phyloP scores from a whole-genome alignment of 1,140 invertebrate genomes.

The Zaprionus taronus region DNA sequence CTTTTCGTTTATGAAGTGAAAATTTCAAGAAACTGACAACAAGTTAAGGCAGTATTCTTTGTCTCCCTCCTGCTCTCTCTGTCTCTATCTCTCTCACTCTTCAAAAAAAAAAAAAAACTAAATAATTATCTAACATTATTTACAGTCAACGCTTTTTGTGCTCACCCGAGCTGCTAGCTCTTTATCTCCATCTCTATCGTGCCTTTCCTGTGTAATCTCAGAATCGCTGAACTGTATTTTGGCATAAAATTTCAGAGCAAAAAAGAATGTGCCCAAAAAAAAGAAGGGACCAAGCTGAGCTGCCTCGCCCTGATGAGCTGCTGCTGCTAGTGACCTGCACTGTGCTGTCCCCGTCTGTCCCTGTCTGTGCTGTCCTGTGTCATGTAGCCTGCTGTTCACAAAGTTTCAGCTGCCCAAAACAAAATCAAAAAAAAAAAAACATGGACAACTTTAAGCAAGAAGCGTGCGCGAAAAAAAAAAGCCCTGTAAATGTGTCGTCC shows the following conservation, averaged over 20 bases:
- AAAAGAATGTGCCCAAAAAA: constrained; percentile 17
- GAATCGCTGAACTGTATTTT: constrained; percentile 78
- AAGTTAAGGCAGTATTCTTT: constrained; percentile 14
- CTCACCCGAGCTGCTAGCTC: neutral
- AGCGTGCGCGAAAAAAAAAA: constrained; percentile 14
- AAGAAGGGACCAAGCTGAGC: neutral
- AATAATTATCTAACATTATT: constrained; percentile 82
- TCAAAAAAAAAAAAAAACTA: constrained; percentile 55
- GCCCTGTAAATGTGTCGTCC: constrained; percentile 31
- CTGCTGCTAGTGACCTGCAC: neutral
- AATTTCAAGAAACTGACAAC: constrained; percentile 56
- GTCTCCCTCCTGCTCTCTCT: neutral
- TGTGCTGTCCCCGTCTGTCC: neutral
- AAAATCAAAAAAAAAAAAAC: constrained; percentile 8
- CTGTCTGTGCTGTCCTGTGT: neutral
- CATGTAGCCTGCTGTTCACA: neutral
- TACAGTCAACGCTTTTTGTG: constrained; percentile 74
- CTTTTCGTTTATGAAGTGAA: constrained; percentile 49
- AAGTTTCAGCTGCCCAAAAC: constrained; percentile 1
- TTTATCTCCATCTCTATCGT: neutral
- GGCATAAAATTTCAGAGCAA: constrained; percentile 76
- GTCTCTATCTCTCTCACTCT: neutral
- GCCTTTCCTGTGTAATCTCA: constrained; percentile 54
- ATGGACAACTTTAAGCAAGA: constrained; percentile 7
- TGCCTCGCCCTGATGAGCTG: constrained; percentile 39